Base-by-base conservation (phyloP, 2,113 vertebrate genomes). In the Neofelis nebulosa region DNA sequence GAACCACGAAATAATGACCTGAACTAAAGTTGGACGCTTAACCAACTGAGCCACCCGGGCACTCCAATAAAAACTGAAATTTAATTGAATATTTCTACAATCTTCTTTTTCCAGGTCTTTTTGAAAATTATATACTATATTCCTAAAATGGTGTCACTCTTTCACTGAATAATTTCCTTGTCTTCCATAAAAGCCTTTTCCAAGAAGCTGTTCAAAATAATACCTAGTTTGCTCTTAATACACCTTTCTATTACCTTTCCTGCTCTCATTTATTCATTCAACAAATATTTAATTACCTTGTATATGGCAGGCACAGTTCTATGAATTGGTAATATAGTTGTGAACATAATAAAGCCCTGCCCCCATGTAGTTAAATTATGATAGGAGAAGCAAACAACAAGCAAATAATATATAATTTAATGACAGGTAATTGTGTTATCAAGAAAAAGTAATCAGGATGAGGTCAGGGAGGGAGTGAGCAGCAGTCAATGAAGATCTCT, bases 231-330 rank as follows among this genome's bases (percentile, higher is more conserved):
- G 12, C 27, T 96, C 15, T 95, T 81, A 97, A 78, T 15, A 94
- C n/a, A 57, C 27, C 27, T 81, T 29, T 88, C n/a, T 73, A 87
- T 65, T 15, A 74, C 27, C 27, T 80, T 95, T 38, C 21, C 89
- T 91, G 63, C 2, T 86, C 38, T 68, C 36, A 83, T 61, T 89
- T 48, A 73, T 63, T 96, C 45, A 66, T 45, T 87, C 36, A 93
- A 93, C 57, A 94, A 94, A 90, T 81, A 94, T 76, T 45, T 93
- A 45, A 83, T 33, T 95, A 69, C 11, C 52, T 79, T 97, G 89
- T 92, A 76, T 65, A 25, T 76, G 33, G 4, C 36, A 66, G 66
- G 52, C n/a, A 74, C 48, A 94, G 1, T 61, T 90, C 25, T 73
- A 89, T 57, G 29, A 48, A 94, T n/a, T 50, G 71, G 33, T 27